These are phyloP conservation scores for Phalacrocorax pelagicus DNA, from an alignment of 2,113 vertebrate species.

Conservation along the genomic window DNA sequence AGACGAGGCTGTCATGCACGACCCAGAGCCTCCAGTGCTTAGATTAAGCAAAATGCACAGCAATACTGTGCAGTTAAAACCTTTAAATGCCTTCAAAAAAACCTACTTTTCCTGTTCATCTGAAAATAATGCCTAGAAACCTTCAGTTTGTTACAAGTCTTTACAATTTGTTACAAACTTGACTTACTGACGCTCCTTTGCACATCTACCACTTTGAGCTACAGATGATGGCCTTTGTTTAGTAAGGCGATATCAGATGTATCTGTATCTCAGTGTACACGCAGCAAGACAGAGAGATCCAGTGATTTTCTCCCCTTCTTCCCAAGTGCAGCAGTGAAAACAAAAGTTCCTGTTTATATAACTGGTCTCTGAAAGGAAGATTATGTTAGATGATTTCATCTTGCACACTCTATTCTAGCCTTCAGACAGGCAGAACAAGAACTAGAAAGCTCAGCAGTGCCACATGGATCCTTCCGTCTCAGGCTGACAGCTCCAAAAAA, in stretches of 20 bases:
- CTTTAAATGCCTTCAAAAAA: background rate
- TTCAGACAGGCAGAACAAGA: background rate
- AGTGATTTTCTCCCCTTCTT: background rate
- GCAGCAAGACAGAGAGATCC: background rate
- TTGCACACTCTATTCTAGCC: background rate
- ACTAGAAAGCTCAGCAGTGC: background rate
- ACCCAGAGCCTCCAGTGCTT: background rate
- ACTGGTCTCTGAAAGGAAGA: background rate
- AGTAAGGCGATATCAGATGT: rapidly evolving
- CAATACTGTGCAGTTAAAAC: background rate
- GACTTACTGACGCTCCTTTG: background rate
- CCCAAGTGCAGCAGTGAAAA: background rate
- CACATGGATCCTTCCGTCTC: background rate
- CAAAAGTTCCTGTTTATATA: background rate
- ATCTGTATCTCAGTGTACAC: background rate
- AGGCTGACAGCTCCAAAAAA: background rate
- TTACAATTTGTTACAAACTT: background rate
- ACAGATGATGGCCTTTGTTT: background rate
- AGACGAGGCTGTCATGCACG: background rate
- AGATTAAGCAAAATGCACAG: background rate
- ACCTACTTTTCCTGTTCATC: background rate
- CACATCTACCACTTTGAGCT: no score
- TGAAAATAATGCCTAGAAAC: background rate
- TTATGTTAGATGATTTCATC: background rate
- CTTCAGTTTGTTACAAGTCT: background rate